Evolutionary conservation across 2,888 invertebrate genomes (phyloP).

Genomic region (Drosophila suboccidentalis): DNA sequence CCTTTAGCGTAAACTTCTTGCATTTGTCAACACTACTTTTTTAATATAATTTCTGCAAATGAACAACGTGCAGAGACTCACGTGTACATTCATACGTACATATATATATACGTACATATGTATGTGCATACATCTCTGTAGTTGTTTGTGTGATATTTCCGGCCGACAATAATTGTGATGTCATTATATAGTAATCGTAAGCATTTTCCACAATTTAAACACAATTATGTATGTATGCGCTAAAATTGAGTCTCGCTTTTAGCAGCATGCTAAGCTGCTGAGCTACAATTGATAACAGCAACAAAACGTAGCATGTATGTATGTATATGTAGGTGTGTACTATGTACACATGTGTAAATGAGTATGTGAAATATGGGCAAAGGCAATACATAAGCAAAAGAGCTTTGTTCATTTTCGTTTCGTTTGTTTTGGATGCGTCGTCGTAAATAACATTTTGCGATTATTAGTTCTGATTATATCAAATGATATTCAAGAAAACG

Average conservation of each 20-base stretch:
- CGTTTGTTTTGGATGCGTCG: conserved; percentile 6
- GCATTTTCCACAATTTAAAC: conserved; percentile 33
- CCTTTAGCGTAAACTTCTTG: background rate
- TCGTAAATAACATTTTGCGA: conserved; percentile 34
- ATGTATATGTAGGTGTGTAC: background rate
- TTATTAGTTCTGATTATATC: conserved; percentile 38
- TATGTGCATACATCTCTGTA: conserved; percentile 1
- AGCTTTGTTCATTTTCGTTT: conserved; percentile 14
- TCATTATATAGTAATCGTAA: conserved; percentile 32
- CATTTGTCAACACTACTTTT: conserved; percentile 13
- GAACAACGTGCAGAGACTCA: conserved; percentile 11
- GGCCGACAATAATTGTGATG: conserved; percentile 39
- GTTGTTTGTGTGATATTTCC: conserved; percentile 30
- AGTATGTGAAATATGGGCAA: background rate
- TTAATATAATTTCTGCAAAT: background rate
- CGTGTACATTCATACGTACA: background rate
- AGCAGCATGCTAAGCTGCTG: conserved; percentile 14
- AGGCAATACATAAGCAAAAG: conserved; percentile 12
- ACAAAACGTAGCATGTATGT: conserved; percentile 1
- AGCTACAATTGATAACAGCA: conserved; percentile 30
- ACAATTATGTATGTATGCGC: conserved; percentile 16
- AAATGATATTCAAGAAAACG: conserved; percentile 18
- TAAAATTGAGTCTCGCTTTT: conserved; percentile 16
- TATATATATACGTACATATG: background rate
- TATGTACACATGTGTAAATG: no score